Evolutionary conservation across 2,888 invertebrate genomes (phyloP), one percentile per base, ranked within the genome.

Genomic region (Leptogaster cylindrica): DNA sequence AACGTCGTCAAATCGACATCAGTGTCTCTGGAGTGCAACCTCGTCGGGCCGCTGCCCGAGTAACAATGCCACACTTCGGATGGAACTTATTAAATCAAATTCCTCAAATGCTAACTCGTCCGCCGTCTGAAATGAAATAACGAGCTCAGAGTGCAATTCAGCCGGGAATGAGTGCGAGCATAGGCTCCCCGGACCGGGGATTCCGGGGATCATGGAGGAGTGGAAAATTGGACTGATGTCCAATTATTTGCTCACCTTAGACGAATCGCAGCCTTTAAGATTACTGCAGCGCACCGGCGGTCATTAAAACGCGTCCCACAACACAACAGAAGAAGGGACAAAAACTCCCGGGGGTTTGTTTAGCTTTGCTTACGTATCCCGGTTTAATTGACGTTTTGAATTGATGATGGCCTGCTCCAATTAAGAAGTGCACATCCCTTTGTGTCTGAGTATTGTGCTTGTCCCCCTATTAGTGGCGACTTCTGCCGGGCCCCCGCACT

Each of bases 301-400:
- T 69, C 69, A 69, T 69, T 69, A 69, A 69, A 67, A 65, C 69
- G 64, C 66, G 65, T 67, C 67, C 65, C 66, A 69, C 52, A 48
- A 66, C 61, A 66, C 23, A 33, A 20, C 46, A 23, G 64, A 64
- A 14, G 20, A 48, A 20, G 46, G 10, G 20, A 48, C 36, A 64
- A 65, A 52, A 50, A 25, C 61, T 39, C 55, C 18, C 44, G 65
- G 50, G 51, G 20, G 65, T 68, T 52, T 8, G 33, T 65, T 65
- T 39, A 58, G 51, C 20, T 33, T 31, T 28, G 67, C 46, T 50
- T 65, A 65, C 51, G 55, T 58, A 63, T 68, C 64, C 68, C 52
- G 52, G 44, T 68, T 64, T 70, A 70, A 70, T 70, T 70, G 70
- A 70, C 70, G 65, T 70, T 68, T 70, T 68, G 70, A 70, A 70